These are phyloP conservation scores for Temnothorax longispinosus DNA, from an alignment of 1,140 invertebrate species.

Conservation along the genomic window DNA sequence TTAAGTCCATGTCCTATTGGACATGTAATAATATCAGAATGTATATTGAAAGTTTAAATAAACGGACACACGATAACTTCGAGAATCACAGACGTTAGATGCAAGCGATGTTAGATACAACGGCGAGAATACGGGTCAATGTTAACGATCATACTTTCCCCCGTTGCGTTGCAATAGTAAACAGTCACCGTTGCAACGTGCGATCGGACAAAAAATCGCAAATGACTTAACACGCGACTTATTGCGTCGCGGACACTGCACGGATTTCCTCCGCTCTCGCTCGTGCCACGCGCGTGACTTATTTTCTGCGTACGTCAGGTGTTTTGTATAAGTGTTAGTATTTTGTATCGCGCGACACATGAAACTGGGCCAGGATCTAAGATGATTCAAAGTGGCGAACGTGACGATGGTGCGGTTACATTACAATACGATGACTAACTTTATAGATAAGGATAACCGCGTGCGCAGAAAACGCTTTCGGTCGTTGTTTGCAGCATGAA, in stretches of 20 bases:
- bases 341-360: background rate
- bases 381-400: constrained; percentile 64
- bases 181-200: constrained; percentile 5
- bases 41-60: background rate
- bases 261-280: constrained; percentile 43
- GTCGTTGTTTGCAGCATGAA: constrained; percentile 10
- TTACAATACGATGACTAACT: constrained; percentile 66
- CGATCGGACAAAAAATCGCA: constrained; percentile 26
- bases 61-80: background rate
- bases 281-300: constrained; percentile 41
- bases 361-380: constrained; percentile 55
- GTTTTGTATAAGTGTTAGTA: constrained; percentile 27
- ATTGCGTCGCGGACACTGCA: constrained; percentile 62
- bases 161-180: constrained; percentile 21
- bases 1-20: background rate
- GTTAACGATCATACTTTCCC: constrained; percentile 33
- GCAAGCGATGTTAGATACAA: background rate
- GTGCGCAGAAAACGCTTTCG: constrained; percentile 29
- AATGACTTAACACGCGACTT: constrained; percentile 36
- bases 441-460: constrained; percentile 50
- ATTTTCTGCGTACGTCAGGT: constrained; percentile 59
- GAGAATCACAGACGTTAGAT: background rate
- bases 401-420: constrained; percentile 54
- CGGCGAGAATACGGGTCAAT: constrained; percentile 22
- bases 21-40: background rate